Conservation (phyloP, 2,888 invertebrate genomes). For the Tachina grossa region DNA sequence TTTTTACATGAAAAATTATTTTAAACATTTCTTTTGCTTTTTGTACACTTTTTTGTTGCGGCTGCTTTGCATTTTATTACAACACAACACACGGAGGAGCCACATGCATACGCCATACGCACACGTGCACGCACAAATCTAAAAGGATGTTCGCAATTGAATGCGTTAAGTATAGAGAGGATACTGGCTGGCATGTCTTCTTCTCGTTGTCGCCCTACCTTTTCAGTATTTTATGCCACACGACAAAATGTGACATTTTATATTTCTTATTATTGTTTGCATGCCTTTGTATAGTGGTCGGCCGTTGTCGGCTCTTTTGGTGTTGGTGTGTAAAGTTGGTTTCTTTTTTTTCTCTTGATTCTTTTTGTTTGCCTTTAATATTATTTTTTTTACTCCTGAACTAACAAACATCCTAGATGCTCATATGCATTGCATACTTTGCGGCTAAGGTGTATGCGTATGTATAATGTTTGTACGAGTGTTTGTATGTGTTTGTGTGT, state of each 20-base stretch:
- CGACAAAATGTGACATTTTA: slow-evolving; percentile 60
- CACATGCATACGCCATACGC: neutral
- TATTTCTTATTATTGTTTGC: slow-evolving; percentile 66
- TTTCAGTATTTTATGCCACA: neutral
- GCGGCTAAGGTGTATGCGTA: slow-evolving; percentile 49
- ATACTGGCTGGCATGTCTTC: slow-evolving; percentile 22
- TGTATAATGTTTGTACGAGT: neutral
- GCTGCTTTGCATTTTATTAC: slow-evolving; percentile 47
- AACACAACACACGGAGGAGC: neutral
- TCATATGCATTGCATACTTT: slow-evolving; percentile 56
- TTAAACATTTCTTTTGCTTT: slow-evolving; percentile 48
- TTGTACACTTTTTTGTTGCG: neutral
- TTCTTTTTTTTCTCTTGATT: neutral
- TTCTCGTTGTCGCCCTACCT: neutral
- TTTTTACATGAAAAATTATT: slow-evolving; percentile 16
- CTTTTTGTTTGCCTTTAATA: neutral
- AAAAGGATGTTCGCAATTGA: neutral
- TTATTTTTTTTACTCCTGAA: slow-evolving; percentile 16
- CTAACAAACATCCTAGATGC: slow-evolving; percentile 30
- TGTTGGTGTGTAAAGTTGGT: slow-evolving; percentile 38
- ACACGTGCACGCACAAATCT: neutral
- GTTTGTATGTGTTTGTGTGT: slow-evolving; percentile 21
- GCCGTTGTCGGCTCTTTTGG: slow-evolving; percentile 58
- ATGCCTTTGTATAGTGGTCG: slow-evolving; percentile 69
- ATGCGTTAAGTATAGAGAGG: slow-evolving; percentile 27